Evolutionary conservation across 1,140 invertebrate species (phyloP).

Genomic region (Planococcus citri): DNA sequence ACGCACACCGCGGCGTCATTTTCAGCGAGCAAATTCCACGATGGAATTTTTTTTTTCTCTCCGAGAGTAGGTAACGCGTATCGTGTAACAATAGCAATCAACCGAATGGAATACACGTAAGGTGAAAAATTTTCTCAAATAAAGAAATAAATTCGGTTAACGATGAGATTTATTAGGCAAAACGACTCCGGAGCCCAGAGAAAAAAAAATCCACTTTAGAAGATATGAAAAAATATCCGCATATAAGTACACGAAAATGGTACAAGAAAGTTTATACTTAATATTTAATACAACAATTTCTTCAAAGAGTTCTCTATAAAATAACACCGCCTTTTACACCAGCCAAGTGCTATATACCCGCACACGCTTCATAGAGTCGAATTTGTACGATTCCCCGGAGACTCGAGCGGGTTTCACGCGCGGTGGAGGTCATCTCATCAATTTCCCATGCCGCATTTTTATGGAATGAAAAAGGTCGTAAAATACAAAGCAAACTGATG

Average conservation of each 20-base stretch:
- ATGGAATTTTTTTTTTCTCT: background rate
- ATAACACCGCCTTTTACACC: background rate
- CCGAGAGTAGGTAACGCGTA: too few species aligned
- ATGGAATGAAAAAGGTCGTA: constrained; percentile 6
- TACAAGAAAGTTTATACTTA: background rate
- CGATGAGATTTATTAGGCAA: constrained; percentile 2
- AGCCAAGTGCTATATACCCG: background rate
- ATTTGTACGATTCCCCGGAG: background rate
- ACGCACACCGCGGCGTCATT: too few species aligned
- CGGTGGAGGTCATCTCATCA: constrained; percentile 5
- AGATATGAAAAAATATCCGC: background rate
- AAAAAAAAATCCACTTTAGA: background rate
- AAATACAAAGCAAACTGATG: constrained; percentile 1
- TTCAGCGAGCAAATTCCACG: too few species aligned
- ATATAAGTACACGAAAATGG: background rate
- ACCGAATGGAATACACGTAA: background rate
- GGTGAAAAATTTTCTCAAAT: background rate
- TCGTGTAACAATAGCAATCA: background rate
- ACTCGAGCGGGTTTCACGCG: background rate
- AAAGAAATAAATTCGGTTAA: background rate
- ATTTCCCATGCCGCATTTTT: constrained; percentile 6
- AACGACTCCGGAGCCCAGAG: background rate
- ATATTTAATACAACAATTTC: constrained; percentile 4
- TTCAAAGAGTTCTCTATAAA: constrained; percentile 4
- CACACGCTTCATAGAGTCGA: background rate